These are phyloP conservation scores for Enteromius viviparus DNA, from an alignment of 2,797 vertebrate genomes.

Conservation along the genomic window DNA sequence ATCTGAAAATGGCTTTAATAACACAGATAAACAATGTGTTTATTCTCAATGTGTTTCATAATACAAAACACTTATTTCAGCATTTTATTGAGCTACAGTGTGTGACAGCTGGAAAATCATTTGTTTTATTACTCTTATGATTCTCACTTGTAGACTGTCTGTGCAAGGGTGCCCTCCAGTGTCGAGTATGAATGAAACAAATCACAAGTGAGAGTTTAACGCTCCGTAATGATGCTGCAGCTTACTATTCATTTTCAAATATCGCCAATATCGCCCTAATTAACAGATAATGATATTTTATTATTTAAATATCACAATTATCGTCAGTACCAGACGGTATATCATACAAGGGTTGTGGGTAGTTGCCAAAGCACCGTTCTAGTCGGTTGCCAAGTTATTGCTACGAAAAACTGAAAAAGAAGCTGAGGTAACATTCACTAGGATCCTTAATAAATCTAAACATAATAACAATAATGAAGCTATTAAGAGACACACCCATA, in stretches of 20 bases:
- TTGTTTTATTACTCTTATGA: background rate
- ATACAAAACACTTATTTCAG: too few species aligned
- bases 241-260: too few species aligned
- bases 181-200: background rate
- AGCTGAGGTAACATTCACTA: background rate
- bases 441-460: background rate
- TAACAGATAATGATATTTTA: background rate
- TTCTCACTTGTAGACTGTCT: background rate
- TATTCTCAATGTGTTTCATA: too few species aligned
- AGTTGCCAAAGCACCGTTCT: background rate
- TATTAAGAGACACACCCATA: background rate
- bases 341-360: background rate
- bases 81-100: background rate
- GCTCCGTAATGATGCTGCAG: background rate
- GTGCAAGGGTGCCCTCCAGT: background rate
- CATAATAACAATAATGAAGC: background rate
- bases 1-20: background rate
- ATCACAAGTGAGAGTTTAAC: background rate
- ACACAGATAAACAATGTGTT: background rate
- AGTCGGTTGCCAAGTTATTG: background rate
- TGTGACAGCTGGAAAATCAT: background rate
- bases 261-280: background rate
- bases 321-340: too few species aligned
- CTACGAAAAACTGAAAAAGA: background rate
- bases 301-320: background rate